A percentile compares a stretch with the other conserved stretches of the same genome.
These are phyloP conservation scores for Trichacis sp. DNA, from an alignment of 2,888 invertebrate genomes.

Conservation along the genomic window DNA sequence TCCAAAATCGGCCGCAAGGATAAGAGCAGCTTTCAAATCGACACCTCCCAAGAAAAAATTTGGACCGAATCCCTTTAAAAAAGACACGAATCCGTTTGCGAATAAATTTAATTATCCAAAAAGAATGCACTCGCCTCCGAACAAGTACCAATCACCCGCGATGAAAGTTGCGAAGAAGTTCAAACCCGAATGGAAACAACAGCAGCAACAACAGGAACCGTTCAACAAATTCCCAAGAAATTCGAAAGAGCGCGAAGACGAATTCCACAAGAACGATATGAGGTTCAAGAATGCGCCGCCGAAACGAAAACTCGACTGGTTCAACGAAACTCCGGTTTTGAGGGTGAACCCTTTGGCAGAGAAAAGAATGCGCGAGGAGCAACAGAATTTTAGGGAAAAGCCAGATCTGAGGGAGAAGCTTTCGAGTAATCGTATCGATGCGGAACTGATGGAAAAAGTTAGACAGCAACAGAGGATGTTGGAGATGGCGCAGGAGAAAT, in stretches of 20 bases:
- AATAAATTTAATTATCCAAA: slow-evolving; percentile 15
- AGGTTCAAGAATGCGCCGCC: slow-evolving; percentile 1
- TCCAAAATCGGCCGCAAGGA: not conserved
- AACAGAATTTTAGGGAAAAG: slow-evolving; percentile 32
- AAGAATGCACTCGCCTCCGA: slow-evolving; percentile 26
- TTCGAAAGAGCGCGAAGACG: not conserved
- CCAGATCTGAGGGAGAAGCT: slow-evolving; percentile 57
- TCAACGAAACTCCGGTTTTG: slow-evolving; percentile 35
- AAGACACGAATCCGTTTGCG: slow-evolving; percentile 25
- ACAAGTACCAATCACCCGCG: slow-evolving; percentile 5
- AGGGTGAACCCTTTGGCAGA: slow-evolving; percentile 49
- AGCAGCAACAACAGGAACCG: not conserved
- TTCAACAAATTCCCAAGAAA: slow-evolving; percentile 16
- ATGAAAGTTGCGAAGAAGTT: slow-evolving; percentile 28
- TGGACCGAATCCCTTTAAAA: not conserved
- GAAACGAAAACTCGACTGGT: slow-evolving; percentile 47
- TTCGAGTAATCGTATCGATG: slow-evolving; percentile 52
- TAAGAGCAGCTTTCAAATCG: not conserved
- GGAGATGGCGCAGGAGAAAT: slow-evolving; percentile 58
- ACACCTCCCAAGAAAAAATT: slow-evolving; percentile 2
- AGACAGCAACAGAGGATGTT: slow-evolving; percentile 59
- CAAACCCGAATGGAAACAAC: slow-evolving; percentile 29
- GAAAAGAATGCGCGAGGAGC: slow-evolving; percentile 53
- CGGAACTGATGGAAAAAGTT: slow-evolving; percentile 57
- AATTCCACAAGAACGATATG: not conserved